phyloP scores from a whole-genome alignment of 2,888 invertebrate genomes.

The Mythimna lalbum region DNA sequence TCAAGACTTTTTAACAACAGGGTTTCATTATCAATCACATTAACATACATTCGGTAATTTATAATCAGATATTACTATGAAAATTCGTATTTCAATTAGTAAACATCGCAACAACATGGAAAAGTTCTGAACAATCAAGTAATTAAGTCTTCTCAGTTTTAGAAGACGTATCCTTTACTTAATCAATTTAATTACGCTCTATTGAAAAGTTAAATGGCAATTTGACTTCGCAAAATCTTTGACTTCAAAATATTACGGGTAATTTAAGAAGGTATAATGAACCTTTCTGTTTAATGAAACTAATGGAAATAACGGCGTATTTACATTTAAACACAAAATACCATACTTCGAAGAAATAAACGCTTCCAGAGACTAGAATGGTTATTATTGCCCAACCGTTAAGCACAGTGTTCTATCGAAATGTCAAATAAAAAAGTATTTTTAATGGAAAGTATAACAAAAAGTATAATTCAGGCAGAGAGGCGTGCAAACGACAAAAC shows the following conservation, averaged over 20 bases:
- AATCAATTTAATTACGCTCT: neutral
- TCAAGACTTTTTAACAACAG: too few species aligned
- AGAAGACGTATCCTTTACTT: neutral
- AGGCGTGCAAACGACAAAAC: conserved; percentile 76
- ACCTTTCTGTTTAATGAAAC: neutral
- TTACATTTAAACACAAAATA: conserved; percentile 1
- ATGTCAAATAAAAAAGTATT: conserved; percentile 38
- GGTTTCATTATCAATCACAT: too few species aligned
- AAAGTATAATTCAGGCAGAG: conserved; percentile 68
- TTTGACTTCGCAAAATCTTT: neutral
- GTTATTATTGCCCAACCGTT: conserved; percentile 23
- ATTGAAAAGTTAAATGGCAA: neutral
- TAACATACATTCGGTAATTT: too few species aligned
- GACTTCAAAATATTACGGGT: neutral
- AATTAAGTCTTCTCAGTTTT: neutral
- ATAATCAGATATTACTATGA: too few species aligned
- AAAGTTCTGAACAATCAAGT: neutral
- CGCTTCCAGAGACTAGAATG: neutral
- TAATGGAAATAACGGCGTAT: neutral
- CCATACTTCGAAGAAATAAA: conserved; percentile 9
- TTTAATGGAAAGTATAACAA: conserved; percentile 59
- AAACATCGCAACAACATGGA: neutral
- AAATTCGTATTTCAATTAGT: too few species aligned
- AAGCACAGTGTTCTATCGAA: conserved; percentile 37
- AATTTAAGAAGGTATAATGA: too few species aligned